phyloP scores from a whole-genome alignment of 1,140 invertebrate species.

The Drosophila erecta region DNA sequence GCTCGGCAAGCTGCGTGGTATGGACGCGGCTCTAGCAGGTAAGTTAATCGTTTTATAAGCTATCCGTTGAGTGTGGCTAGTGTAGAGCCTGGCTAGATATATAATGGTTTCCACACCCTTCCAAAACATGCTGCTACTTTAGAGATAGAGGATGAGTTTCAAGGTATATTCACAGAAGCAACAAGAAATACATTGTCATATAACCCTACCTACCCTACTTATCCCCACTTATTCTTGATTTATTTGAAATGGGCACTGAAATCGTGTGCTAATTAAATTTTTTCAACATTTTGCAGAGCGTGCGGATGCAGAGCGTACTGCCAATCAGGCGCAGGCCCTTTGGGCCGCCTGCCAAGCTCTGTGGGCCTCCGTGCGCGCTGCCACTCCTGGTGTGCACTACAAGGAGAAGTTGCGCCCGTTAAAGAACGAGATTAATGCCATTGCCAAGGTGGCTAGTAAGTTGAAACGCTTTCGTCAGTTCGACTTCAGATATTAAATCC shows the following conservation, averaged over 20 bases:
- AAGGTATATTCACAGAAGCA: slow-evolving; percentile 63
- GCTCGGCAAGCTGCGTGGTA: slow-evolving; percentile 93
- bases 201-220: not conserved
- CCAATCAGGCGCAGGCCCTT: slow-evolving; percentile 92
- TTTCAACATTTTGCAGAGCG: slow-evolving; percentile 86
- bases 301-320: slow-evolving; percentile 91
- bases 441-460: slow-evolving; percentile 89
- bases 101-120: slow-evolving; percentile 12
- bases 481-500: not conserved
- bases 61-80: not conserved
- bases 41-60: slow-evolving; percentile 60
- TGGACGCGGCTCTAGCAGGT: slow-evolving; percentile 95
- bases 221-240: not conserved
- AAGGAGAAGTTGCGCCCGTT: slow-evolving; percentile 89
- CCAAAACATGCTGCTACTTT: slow-evolving; percentile 56
- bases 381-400: slow-evolving; percentile 85
- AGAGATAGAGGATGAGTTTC: slow-evolving; percentile 83
- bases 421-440: slow-evolving; percentile 89
- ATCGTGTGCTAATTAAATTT: not conserved
- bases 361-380: slow-evolving; percentile 89
- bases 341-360: slow-evolving; percentile 97
- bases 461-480: slow-evolving; percentile 33
- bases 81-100: slow-evolving; percentile 23
- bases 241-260: not conserved
- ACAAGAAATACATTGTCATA: no score